phyloP scores from a whole-genome alignment of 2,888 invertebrate genomes.

The Cryptops parisi region DNA sequence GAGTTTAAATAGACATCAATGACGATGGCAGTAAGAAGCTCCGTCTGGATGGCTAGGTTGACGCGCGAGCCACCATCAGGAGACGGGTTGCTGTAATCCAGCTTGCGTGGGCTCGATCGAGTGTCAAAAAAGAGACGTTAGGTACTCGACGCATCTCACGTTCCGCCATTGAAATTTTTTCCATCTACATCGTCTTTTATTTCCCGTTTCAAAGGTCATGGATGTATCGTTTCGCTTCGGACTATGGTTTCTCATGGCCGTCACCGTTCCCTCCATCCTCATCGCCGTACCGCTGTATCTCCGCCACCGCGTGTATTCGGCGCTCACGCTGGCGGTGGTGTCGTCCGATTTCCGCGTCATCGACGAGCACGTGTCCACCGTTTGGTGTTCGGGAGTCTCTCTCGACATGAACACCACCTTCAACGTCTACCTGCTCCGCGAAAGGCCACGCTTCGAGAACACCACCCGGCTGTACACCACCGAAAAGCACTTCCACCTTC shows the following conservation, averaged over 20 bases:
- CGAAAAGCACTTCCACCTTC: constrained; percentile 51
- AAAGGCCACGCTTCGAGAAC: constrained; percentile 41
- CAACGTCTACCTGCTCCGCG: constrained; percentile 54
- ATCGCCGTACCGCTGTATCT: constrained; percentile 53
- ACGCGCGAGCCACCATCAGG: too few relatives aligned
- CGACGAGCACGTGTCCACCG: constrained; percentile 56
- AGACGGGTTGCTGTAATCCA: too few relatives aligned
- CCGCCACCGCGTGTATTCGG: constrained; percentile 45
- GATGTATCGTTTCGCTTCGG: constrained; percentile 39
- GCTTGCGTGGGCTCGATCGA: too few relatives aligned
- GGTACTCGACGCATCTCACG: too few relatives aligned
- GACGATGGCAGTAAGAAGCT: too few relatives aligned
- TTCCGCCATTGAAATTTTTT: too few relatives aligned
- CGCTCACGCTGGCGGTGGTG: constrained; percentile 54
- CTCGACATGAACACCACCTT: constrained; percentile 51
- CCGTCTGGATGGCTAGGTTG: too few relatives aligned
- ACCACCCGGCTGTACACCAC: constrained; percentile 48
- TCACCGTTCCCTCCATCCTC: constrained; percentile 49
- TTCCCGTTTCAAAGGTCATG: constrained; percentile 6
- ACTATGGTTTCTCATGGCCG: constrained; percentile 37
- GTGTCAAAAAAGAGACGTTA: too few relatives aligned
- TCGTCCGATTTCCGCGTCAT: constrained; percentile 60
- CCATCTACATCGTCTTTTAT: too few relatives aligned
- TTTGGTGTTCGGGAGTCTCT: constrained; percentile 52
- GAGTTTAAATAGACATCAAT: too few relatives aligned